Conservation (phyloP, 1,140 invertebrate species). For the Platyscapa corneri region DNA sequence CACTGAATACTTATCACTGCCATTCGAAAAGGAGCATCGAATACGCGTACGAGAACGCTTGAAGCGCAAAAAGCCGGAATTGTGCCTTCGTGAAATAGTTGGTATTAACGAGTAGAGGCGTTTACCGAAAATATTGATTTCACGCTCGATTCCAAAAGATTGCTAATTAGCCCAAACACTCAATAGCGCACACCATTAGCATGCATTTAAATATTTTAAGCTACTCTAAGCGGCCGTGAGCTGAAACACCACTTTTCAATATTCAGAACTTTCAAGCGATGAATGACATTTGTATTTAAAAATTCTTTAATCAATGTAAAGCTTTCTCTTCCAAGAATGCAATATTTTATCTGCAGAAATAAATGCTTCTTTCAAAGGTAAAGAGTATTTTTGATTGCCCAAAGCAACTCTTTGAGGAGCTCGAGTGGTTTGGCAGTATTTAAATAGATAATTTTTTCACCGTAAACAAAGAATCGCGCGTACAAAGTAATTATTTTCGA, state of each 20-base stretch:
- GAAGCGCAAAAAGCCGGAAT: too few species aligned
- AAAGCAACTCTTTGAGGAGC: not conserved
- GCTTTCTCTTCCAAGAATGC: not conserved
- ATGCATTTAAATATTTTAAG: not conserved
- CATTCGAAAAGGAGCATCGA: not conserved
- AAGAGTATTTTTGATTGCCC: not conserved
- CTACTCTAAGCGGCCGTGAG: too few species aligned
- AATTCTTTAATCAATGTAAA: not conserved
- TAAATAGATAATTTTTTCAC: not conserved
- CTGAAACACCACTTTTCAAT: not conserved
- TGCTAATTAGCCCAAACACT: not conserved
- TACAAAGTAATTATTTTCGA: not conserved
- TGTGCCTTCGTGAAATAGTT: not conserved
- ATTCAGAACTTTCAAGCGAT: not conserved
- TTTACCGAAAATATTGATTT: too few species aligned
- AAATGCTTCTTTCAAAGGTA: not conserved
- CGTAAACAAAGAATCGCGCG: not conserved
- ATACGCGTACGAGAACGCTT: too few species aligned
- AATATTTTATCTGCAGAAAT: not conserved
- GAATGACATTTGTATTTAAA: not conserved
- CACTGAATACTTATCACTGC: not conserved
- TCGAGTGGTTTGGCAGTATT: not conserved
- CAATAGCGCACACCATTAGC: too few species aligned
- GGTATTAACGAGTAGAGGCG: not conserved
- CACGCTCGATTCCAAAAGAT: too few species aligned